A percentile compares a stretch with the other conserved stretches of the same genome.
These are phyloP conservation scores for Scaptomyza tumidula DNA, from an alignment of 2,888 invertebrate species.

Conservation along the genomic window DNA sequence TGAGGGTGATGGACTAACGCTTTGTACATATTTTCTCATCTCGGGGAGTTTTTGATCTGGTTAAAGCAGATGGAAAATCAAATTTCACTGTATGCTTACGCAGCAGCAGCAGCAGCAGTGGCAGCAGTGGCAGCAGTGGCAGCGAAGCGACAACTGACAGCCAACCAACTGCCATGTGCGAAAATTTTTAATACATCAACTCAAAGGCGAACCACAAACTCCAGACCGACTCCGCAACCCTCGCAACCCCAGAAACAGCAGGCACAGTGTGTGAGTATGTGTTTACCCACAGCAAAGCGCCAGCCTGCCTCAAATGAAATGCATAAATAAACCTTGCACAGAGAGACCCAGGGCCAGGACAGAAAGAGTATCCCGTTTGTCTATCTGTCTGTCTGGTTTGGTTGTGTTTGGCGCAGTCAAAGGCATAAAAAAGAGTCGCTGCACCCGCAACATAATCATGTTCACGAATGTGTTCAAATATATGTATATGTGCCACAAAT, in stretches of 20 bases:
- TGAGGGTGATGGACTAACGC: background rate
- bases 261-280: background rate
- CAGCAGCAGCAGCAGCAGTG: constrained; percentile 23
- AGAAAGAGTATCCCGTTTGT: constrained; percentile 32
- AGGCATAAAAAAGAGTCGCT: constrained; percentile 54
- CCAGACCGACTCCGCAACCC: constrained; percentile 5
- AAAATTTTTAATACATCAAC: constrained; percentile 79
- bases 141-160: constrained; percentile 48
- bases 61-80: constrained; percentile 62
- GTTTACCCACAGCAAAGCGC: constrained; percentile 46
- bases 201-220: constrained; percentile 66
- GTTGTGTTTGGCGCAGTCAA: constrained; percentile 46
- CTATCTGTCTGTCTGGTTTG: constrained; percentile 23
- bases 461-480: constrained; percentile 41
- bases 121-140: constrained; percentile 9
- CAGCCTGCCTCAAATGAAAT: constrained; percentile 69
- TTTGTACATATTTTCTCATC: constrained; percentile 13
- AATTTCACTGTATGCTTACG: constrained; percentile 54
- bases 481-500: constrained; percentile 42
- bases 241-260: background rate
- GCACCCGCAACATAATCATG: constrained; percentile 71
- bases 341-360: constrained; percentile 42
- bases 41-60: constrained; percentile 27
- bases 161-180: constrained; percentile 76
- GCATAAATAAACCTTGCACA: constrained; percentile 72